Percentiles rank a stretch among this genome's conserved stretches.
These are phyloP conservation scores for Tapera naevia DNA, from an alignment of 2,797 vertebrate genomes.

Conservation along the genomic window DNA sequence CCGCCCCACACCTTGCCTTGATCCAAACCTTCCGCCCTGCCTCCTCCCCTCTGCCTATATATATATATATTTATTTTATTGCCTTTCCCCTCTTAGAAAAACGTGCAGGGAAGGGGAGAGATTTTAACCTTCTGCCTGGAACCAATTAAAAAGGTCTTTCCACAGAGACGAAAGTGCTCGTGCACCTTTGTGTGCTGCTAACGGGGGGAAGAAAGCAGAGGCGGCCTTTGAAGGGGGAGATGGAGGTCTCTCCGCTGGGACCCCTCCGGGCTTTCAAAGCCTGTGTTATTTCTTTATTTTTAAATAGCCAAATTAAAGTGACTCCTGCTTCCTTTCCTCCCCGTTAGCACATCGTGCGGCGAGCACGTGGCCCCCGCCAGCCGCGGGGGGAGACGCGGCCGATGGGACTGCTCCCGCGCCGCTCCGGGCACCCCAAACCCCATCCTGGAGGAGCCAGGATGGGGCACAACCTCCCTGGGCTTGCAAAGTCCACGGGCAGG, in stretches of 20 bases:
- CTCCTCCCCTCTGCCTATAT: too few species aligned
- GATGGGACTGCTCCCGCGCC: accelerated
- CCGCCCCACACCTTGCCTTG: neutral
- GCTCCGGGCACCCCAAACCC: neutral
- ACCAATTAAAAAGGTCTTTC: slow-evolving; percentile 79
- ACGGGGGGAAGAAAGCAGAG: slow-evolving; percentile 70
- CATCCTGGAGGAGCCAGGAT: accelerated
- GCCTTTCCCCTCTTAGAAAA: neutral
- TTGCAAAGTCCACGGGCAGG: accelerated
- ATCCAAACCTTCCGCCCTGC: neutral
- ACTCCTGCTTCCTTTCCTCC: slow-evolving; percentile 33
- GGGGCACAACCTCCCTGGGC: neutral
- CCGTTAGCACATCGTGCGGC: neutral
- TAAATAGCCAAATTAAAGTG: slow-evolving; percentile 76
- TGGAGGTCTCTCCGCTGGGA: slow-evolving; percentile 73
- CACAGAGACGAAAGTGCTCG: slow-evolving; percentile 68
- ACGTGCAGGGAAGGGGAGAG: slow-evolving; percentile 45
- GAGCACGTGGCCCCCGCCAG: neutral
- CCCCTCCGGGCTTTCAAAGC: slow-evolving; percentile 75
- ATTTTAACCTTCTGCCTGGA: slow-evolving; percentile 79
- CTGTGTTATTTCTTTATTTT: slow-evolving; percentile 71
- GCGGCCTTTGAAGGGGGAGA: slow-evolving; percentile 73
- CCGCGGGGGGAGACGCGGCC: neutral
- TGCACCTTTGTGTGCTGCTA: slow-evolving; percentile 64
- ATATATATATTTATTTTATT: too few species aligned